Evolutionary conservation across 2,888 invertebrate species (phyloP).

Genomic region (Gibbula magus): DNA sequence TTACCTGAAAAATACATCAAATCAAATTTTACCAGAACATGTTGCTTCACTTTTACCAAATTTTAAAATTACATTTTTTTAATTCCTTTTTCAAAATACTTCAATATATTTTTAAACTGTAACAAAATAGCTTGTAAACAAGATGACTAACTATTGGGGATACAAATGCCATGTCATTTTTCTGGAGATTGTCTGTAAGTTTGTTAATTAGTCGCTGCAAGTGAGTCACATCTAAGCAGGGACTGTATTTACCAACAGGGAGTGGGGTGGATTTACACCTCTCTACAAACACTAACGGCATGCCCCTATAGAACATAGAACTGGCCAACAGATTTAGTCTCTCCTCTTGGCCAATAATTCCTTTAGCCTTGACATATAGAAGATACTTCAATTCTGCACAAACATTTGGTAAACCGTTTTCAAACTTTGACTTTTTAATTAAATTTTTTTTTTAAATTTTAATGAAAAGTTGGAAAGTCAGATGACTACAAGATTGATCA

Average conservation of each 20-base stretch:
- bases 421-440: not conserved
- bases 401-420: not conserved
- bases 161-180: too few relatives aligned
- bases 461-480: not conserved
- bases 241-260: not conserved
- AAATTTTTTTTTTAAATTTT: not conserved
- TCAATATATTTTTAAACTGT: too few relatives aligned
- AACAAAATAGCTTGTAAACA: too few relatives aligned
- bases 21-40: too few relatives aligned
- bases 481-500: too few relatives aligned
- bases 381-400: not conserved
- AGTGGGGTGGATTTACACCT: constrained; percentile 14
- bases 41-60: too few relatives aligned
- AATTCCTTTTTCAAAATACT: too few relatives aligned
- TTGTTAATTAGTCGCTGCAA: not conserved
- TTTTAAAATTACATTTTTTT: too few relatives aligned
- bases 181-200: not conserved
- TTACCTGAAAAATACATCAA: too few relatives aligned
- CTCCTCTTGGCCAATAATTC: not conserved
- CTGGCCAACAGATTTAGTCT: not conserved
- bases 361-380: not conserved
- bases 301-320: not conserved
- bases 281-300: not conserved
- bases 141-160: too few relatives aligned
- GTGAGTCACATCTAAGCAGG: not conserved